Evolutionary conservation across 2,888 invertebrate genomes (phyloP), one percentile per base, ranked within the genome.

Genomic region (Idaea straminata): DNA sequence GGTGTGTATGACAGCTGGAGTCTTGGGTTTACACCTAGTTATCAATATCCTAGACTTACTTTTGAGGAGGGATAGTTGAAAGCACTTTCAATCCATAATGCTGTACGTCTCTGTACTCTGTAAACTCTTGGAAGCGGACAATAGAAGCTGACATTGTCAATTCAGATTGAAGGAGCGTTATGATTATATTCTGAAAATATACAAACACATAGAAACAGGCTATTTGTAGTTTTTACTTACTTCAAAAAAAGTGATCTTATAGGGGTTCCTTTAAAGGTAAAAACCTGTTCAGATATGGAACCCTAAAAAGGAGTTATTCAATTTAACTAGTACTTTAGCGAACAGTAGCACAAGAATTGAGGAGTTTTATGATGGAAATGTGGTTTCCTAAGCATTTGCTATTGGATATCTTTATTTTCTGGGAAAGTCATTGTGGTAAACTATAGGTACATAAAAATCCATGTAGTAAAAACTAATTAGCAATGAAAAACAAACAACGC

Each of bases 21-120:
- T 25, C 25, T 3, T 25, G 25, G 25, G 25, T 25, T 25, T 25
- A 25, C 25, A 25, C 25, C 25, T 25, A 25, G 25, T 47, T 47
- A 47, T 47, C 47, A 7, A 36, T 36, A 4, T 36, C 36, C 10
- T 35, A 15, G 10, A 58, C 88, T 82, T 76, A 78, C 94, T 89
- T 89, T 76, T 83, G 84, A 72, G 88, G 89, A 5, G 89, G 88
- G 16, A 91, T 76, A 0, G 83, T 83, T 25, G 88, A 83, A 5
- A 92, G 83, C 2, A 89, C 85, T 77, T 87, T 88, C 89, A 97
- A 95, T 0, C 95, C 94, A 80, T 95, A 94, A 80, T 95, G 96
- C 69, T 97, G 91, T 16, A 97, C 94, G 83, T 98, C 98, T 72
- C 95, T 94, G 82, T 95, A 96, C 66, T 94, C 93, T 0, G 96